Evolutionary conservation across 2,888 invertebrate species (phyloP).

Genomic region (Eupithecia inturbata): DNA sequence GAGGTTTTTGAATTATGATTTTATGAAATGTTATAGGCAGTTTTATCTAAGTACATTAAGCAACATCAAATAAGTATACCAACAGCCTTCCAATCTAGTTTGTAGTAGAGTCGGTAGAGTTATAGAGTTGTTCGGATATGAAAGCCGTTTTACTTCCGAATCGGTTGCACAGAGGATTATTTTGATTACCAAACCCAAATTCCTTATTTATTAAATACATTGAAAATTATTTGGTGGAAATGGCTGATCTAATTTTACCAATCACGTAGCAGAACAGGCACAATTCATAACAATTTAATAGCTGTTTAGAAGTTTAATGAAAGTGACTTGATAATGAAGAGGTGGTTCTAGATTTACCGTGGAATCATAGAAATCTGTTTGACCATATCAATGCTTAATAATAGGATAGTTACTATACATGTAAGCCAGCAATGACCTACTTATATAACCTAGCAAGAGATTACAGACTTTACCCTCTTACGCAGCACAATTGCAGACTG

Average conservation of each 20-base stretch:
- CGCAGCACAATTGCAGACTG: constrained; percentile 38
- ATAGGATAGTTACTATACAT: neutral
- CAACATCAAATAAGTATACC: neutral
- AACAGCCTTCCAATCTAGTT: neutral
- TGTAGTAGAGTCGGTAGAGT: neutral
- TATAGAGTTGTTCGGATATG: constrained; percentile 17
- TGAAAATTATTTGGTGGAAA: neutral
- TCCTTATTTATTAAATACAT: neutral
- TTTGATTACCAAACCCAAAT: neutral
- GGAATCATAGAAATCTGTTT: neutral
- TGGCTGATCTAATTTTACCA: neutral
- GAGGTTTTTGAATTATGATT: neutral
- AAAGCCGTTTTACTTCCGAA: constrained; percentile 18
- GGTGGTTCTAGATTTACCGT: neutral
- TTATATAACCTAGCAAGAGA: constrained; percentile 33
- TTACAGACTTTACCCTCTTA: constrained; percentile 36
- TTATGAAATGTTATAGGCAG: neutral
- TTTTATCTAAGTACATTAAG: neutral
- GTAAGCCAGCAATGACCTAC: constrained; percentile 32
- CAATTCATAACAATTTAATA: neutral
- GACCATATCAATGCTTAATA: neutral
- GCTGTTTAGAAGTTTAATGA: neutral
- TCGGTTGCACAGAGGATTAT: constrained; percentile 8
- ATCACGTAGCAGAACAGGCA: neutral
- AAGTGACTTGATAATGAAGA: neutral